Evolutionary conservation across 2,888 invertebrate genomes (phyloP).

Genomic region (Agelastica alni): DNA sequence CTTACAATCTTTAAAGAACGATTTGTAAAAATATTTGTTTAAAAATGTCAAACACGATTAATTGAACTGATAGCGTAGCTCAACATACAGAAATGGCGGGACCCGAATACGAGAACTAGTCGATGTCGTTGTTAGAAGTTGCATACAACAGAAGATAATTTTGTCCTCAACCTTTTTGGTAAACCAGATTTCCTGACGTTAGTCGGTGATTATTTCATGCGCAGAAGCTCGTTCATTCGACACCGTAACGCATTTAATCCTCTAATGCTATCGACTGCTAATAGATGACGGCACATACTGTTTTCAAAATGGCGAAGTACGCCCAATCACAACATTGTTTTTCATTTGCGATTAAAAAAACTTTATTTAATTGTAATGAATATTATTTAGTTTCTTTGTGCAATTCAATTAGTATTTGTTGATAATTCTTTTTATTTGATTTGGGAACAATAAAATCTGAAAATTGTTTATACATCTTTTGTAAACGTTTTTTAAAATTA

Average conservation of each 20-base stretch:
- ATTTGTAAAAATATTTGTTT: constrained; percentile 9
- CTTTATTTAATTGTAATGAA: too few relatives aligned
- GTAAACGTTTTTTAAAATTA: too few relatives aligned
- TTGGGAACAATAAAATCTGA: too few relatives aligned
- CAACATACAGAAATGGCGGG: constrained; percentile 33
- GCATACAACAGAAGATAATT: constrained; percentile 36
- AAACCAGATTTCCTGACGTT: constrained; percentile 23
- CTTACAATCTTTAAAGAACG: constrained; percentile 1
- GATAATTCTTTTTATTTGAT: too few relatives aligned
- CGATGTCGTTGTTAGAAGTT: constrained; percentile 29
- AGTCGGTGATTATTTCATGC: constrained; percentile 28
- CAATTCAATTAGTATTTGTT: too few relatives aligned
- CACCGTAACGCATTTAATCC: constrained; percentile 17
- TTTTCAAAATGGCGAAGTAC: constrained; percentile 1
- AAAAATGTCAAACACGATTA: constrained; percentile 20
- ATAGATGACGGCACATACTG: not conserved
- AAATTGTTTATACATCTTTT: too few relatives aligned
- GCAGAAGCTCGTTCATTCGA: not conserved
- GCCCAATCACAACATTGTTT: not conserved
- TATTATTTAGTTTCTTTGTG: too few relatives aligned
- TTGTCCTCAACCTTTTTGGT: constrained; percentile 23
- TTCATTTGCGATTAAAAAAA: too few relatives aligned
- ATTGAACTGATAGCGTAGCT: constrained; percentile 29
- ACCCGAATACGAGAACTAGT: constrained; percentile 17
- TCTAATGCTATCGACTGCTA: not conserved